Evolutionary conservation across 2,888 invertebrate species (phyloP), one percentile per base, ranked within the genome.

Genomic region (Cantharis rustica): DNA sequence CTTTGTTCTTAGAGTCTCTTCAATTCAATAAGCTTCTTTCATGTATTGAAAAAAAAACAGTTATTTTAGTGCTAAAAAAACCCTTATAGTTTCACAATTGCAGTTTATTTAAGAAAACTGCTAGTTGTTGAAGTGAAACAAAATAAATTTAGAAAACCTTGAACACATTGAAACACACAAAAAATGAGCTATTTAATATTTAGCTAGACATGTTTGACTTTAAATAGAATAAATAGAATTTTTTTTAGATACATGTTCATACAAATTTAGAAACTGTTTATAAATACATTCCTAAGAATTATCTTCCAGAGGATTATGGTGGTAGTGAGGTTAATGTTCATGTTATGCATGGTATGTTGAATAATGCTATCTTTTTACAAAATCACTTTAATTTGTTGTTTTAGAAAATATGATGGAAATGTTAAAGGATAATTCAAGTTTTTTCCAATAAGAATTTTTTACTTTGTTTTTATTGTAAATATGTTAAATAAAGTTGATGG

Each of bases 181-280:
- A 69, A 23, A 23, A 26, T 23, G 3, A 5, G n/a, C 7, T 27
- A 3, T 27, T 27, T 27, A 68, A 23, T 23, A 68, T 15, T 11
- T 16, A 20, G 27, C n/a, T 13, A 68, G 16, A 20, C 4, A 4
- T 20, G 7, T 23, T 23, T 23, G 23, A 23, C 23, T 9, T 23
- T 23, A 23, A 23, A 23, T 23, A 9, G 23, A 23, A 23, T 23
- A 23, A 23, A 23, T 23, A 23, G 13, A 10, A 69, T 71, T 64
- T 26, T 10, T 72, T 72, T 68, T 68, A 72, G 72, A 68, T 68
- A n/a, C 47, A 72, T 10, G 23, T 68, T 47, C 72, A 72, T 15
- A 47, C 66, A n/a, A 31, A 16, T 47, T 20, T 72, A 7, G 72
- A 72, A 68, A 16, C 68, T 47, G 31, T 72, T 11, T 17, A 27